phyloP scores from a whole-genome alignment of 30 jellyfish, hydroid and myxozoan species.

The Aurelia aurita region DNA sequence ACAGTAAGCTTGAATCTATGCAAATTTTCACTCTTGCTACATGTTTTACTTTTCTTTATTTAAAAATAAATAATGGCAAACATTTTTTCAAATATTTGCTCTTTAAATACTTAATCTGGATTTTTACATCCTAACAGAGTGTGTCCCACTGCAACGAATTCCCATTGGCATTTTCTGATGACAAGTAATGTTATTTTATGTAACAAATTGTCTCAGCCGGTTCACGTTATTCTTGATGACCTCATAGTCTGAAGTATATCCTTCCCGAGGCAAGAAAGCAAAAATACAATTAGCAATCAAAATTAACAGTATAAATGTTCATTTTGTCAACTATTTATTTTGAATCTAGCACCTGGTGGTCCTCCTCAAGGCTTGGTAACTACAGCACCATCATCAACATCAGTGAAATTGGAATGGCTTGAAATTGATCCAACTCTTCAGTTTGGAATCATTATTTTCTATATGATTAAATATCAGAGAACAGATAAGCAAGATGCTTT shows the following conservation, averaged over 20 bases:
- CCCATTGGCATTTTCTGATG: too few relatives aligned
- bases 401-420: constrained; percentile 18
- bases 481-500: constrained; percentile 19
- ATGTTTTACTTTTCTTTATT: not conserved
- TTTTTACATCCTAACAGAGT: too few relatives aligned
- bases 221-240: too few relatives aligned
- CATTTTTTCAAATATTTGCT: too few relatives aligned
- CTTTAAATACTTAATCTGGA: not conserved
- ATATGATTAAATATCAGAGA: constrained; percentile 39
- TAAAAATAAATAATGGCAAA: not conserved
- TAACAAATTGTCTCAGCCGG: too few relatives aligned
- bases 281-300: too few relatives aligned
- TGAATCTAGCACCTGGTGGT: constrained; percentile 24
- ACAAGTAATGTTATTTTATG: too few relatives aligned
- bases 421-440: constrained; percentile 15
- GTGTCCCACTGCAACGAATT: too few relatives aligned
- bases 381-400: constrained; percentile 20
- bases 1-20: constrained; percentile 27
- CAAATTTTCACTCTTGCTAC: not conserved
- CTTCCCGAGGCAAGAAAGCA: too few relatives aligned
- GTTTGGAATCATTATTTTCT: constrained; percentile 24
- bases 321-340: not conserved
- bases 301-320: too few relatives aligned
- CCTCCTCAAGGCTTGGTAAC: constrained; percentile 36
- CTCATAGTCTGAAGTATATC: too few relatives aligned